Conservation (phyloP, 1,140 invertebrate species). For the Streblospio benedicti region DNA sequence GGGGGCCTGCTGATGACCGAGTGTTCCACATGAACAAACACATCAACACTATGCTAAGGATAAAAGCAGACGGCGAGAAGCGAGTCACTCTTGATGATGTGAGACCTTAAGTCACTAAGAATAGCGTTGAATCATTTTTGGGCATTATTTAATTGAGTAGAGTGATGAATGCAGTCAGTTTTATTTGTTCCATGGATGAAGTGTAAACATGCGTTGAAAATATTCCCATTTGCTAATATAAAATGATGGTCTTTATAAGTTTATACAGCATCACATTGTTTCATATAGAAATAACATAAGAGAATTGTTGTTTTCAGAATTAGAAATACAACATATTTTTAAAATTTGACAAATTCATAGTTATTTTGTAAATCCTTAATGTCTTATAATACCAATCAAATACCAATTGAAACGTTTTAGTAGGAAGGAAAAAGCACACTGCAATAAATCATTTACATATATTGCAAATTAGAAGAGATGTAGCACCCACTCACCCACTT, state of each 20-base stretch:
- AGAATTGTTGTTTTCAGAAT: no score
- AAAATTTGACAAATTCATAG: not conserved
- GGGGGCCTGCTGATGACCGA: not conserved
- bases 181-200: not conserved
- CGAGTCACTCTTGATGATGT: not conserved
- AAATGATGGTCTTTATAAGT: no score
- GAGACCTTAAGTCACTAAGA: not conserved
- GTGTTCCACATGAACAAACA: not conserved
- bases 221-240: no score
- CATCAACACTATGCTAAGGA: no score
- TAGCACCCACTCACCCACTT: no score
- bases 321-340: not conserved
- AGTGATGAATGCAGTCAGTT: not conserved
- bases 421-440: not conserved
- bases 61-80: no score
- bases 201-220: not conserved
- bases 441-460: not conserved
- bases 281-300: no score
- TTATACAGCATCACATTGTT: no score
- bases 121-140: no score
- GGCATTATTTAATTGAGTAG: not conserved
- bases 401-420: not conserved
- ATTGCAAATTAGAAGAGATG: no score
- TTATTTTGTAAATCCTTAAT: not conserved
- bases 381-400: not conserved